Evolutionary conservation across 2,797 vertebrate genomes (phyloP).

Genomic region (Liasis olivaceus): DNA sequence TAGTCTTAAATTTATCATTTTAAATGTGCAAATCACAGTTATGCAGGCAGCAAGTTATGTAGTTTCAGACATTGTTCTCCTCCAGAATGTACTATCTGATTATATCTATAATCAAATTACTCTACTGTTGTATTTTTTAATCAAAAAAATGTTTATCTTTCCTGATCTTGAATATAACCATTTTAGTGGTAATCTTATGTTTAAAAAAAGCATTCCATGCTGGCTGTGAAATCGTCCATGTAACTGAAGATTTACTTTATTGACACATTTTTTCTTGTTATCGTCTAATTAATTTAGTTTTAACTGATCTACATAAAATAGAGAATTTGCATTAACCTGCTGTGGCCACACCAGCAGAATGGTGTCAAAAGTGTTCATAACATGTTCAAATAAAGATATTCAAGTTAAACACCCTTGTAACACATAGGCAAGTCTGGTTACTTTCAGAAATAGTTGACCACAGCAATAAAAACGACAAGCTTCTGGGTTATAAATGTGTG

Average conservation of each 20-base stretch:
- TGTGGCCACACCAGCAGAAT: not conserved
- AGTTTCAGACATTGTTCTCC: constrained; percentile 65
- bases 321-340: not conserved
- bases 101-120: constrained; percentile 63
- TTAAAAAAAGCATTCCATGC: constrained; percentile 40
- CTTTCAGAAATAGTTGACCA: not conserved
- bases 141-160: constrained; percentile 60
- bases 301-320: not conserved
- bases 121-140: constrained; percentile 62
- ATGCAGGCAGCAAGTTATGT: constrained; percentile 54
- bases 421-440: not conserved
- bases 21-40: constrained; percentile 62
- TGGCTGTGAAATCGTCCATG: constrained; percentile 46
- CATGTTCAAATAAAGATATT: not conserved
- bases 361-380: not conserved
- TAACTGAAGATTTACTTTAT: constrained; percentile 32
- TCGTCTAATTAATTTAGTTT: constrained; percentile 25
- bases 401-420: not conserved
- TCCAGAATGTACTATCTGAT: constrained; percentile 59
- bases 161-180: constrained; percentile 62
- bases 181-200: constrained; percentile 59
- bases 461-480: not conserved
- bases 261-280: constrained; percentile 28
- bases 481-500: not conserved
- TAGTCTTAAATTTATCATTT: constrained; percentile 72